These are phyloP conservation scores for Mus spretus DNA, from an alignment of 2,797 vertebrate species.

Conservation along the genomic window DNA sequence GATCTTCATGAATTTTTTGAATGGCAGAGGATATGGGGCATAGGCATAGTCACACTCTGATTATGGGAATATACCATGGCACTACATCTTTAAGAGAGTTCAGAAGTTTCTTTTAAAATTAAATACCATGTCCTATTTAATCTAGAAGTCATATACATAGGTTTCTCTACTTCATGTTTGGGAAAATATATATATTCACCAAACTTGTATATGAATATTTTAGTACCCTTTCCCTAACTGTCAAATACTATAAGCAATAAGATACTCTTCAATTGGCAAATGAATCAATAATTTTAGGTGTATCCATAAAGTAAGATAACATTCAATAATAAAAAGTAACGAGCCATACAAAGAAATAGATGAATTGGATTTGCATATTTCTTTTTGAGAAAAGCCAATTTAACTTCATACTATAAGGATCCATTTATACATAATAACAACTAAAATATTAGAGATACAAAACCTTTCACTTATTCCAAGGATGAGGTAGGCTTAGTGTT, in stretches of 20 bases:
- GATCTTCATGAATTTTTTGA: neutral
- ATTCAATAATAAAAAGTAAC: neutral
- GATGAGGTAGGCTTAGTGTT: neutral
- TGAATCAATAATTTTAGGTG: neutral
- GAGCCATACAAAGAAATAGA: neutral
- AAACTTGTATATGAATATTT: conserved; percentile 23
- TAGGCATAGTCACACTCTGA: neutral
- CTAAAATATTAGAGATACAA: neutral
- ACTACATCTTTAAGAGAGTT: neutral
- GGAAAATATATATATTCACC: neutral
- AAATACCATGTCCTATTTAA: neutral
- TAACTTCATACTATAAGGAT: neutral
- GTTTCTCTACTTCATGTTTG: neutral
- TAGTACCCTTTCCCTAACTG: neutral
- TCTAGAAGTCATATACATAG: neutral
- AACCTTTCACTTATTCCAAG: neutral
- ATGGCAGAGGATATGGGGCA: neutral
- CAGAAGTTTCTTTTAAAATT: neutral
- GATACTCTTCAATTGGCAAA: neutral
- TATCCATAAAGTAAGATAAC: neutral
- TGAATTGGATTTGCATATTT: neutral
- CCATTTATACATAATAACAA: neutral
- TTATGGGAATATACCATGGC: neutral
- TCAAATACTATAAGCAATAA: neutral
- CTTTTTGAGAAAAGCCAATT: neutral